Evolutionary conservation across 1,140 invertebrate genomes (phyloP), one percentile per base, ranked within the genome.

Genomic region (Protaetia brevitarsis): DNA sequence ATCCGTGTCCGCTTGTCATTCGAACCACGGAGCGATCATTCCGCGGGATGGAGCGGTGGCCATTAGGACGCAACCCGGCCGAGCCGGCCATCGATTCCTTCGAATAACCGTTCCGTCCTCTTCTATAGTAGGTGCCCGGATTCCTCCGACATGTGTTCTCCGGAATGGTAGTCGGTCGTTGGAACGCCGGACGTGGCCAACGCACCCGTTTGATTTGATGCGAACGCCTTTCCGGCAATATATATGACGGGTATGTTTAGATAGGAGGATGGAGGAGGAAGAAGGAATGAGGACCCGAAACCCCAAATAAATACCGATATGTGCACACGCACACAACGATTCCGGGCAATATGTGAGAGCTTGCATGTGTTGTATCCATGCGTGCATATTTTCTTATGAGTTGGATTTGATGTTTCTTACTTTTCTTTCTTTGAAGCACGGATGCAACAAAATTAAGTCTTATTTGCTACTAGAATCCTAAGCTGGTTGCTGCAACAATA

Each of bases 21-120:
- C 70, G 27, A 59, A 30, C 72, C 72, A 72, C 70, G 72, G 37
- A 73, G 69, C 69, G 70, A 73, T 72, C 72, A 71, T 73, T 73
- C 68, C 67, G 70, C 66, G 70, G 72, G 70, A 68, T 68, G 63
- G 68, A 71, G 66, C 68, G 66, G n/a, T 68, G 72, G 72, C 70
- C 69, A 72, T 72, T 72, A 72, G 68, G 65, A 27, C 51, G n/a
- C n/a, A n/a, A n/a, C 28, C 45, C 41, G 29, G 63, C 66, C 64
- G 64, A 13, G 23, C 56, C 65, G 66, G 68, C 68, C 69, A 70
- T 72, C 71, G 69, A 72, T 71, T 71, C 66, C 63, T 45, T 21
- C 41, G 16, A 21, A 62, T 62, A 61, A 26, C 45, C 29, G 64
- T 58, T 65, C 45, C 21, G 13, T 36, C 26, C 23, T 26, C 27